A percentile compares a stretch with the other conserved stretches of the same genome.
Conservation (phyloP, 30 jellyfish, hydroid and myxozoan species). For the Pseudorhiza aurosa region DNA sequence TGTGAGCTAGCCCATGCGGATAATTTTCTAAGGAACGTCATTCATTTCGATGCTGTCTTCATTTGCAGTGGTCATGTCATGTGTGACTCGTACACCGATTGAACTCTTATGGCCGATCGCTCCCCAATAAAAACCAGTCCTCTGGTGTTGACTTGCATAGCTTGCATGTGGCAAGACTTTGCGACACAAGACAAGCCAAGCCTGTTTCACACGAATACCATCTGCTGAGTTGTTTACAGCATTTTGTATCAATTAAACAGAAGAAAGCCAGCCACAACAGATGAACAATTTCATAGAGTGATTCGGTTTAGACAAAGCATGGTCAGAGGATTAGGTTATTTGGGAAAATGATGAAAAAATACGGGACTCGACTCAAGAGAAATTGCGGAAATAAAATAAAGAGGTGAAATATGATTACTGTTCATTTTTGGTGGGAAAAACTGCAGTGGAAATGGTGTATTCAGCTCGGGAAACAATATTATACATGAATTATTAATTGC, state of each 20-base stretch:
- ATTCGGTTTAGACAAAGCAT: not conserved
- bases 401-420: no score
- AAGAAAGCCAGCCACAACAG: conserved; percentile 19
- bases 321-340: not conserved
- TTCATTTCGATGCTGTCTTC: no score
- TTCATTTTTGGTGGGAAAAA: not conserved
- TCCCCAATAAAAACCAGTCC: no score
- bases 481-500: not conserved
- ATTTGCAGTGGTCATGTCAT: no score
- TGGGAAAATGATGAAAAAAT: not conserved
- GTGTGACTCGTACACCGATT: no score
- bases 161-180: not conserved
- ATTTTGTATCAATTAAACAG: not conserved
- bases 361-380: no score
- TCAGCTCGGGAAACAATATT: not conserved
- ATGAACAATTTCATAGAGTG: not conserved
- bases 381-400: no score
- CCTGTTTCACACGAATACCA: not conserved
- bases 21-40: no score
- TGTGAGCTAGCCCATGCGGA: no score
- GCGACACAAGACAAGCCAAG: conserved; percentile 5
- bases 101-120: no score
- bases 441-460: not conserved
- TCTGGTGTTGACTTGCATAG: not conserved
- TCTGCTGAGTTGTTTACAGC: conserved; percentile 1